A percentile compares a stretch with the other conserved stretches of the same genome.
Conservation (phyloP, 2,797 vertebrate species). For the Muraenolepis orangiensis region DNA sequence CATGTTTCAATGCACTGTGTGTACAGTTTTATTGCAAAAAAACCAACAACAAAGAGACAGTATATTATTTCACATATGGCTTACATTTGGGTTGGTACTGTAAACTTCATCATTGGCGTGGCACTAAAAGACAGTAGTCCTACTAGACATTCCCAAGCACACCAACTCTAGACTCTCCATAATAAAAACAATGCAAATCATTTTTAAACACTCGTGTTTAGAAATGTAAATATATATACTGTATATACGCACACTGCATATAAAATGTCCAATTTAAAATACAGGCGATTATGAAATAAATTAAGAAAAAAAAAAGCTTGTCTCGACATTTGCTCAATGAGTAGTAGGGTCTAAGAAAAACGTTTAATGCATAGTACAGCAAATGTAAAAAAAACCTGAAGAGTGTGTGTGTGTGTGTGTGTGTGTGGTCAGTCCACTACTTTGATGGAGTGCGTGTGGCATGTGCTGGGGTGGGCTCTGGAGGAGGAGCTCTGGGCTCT, state of each 20-base stretch:
- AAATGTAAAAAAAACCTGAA: background rate
- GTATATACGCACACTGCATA: background rate
- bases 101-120: background rate
- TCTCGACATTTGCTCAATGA: background rate
- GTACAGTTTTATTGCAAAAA: background rate
- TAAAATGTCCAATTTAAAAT: background rate
- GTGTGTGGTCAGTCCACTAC: slow-evolving; percentile 80
- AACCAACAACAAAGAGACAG: background rate
- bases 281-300: background rate
- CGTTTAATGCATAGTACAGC: slow-evolving; percentile 29
- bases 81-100: slow-evolving; percentile 2
- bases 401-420: background rate
- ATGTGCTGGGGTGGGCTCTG: slow-evolving; percentile 60
- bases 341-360: slow-evolving; percentile 1
- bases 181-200: slow-evolving; percentile 37
- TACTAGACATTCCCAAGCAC: slow-evolving; percentile 22
- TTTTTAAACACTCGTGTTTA: slow-evolving; percentile 5
- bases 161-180: slow-evolving; percentile 33
- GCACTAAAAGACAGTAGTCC: background rate
- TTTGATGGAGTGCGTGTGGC: slow-evolving; percentile 83
- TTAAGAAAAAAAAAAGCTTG: background rate
- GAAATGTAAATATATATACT: slow-evolving; percentile 9
- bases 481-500: slow-evolving; percentile 61
- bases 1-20: background rate
- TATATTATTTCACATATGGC: background rate